Evolutionary conservation across 2,797 vertebrate species (phyloP), one percentile per base, ranked within the genome.

Genomic region (Muscicapa striata): DNA sequence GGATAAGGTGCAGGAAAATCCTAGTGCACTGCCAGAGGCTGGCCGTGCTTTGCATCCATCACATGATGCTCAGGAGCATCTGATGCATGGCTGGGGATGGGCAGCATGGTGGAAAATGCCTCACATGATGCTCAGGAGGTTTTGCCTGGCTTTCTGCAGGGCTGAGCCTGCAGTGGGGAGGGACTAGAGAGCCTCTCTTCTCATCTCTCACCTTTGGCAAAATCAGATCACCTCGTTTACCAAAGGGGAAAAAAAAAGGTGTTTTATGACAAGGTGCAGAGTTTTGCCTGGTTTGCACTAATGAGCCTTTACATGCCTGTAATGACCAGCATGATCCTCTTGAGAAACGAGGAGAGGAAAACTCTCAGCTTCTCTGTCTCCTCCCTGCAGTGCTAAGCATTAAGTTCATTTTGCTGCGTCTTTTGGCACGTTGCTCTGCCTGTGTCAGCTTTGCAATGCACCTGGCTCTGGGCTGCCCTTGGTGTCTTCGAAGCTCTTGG

Each of bases 111-210:
- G 70, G 80, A 91, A 87, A 81, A 54, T 5, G 6, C 70, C 73
- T 97, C 96, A 96, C 93, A 92, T 95, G 94, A 95, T 62, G 63
- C 70, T 95, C 95, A 97, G 89, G 82, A 92, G 95, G 43, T 91
- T 94, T 85, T 4, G 38, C 27, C 72, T 58, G 78, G 51, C 55
- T 91, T 78, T 89, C 67, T 88, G 61, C 3, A 13, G 57, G 61
- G 78, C 80, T 93, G 41, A 89, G 58, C 68, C 69, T 89, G 55
- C 77, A 62, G 41, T 3, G 1, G 27, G 48, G 55, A 82, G 55
- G 30, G 22, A 64, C 27, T 1, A 0, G 26, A 74, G 34, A 63
- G 38, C 18, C 52, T 84, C 59, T 88, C 24, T 22, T 93, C 27
- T 90, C 36, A 10, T 84, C 27, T 70, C 49, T 82, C 4, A 9